These are phyloP conservation scores for Esox niger DNA, from an alignment of 2,113 vertebrate species.

Conservation along the genomic window DNA sequence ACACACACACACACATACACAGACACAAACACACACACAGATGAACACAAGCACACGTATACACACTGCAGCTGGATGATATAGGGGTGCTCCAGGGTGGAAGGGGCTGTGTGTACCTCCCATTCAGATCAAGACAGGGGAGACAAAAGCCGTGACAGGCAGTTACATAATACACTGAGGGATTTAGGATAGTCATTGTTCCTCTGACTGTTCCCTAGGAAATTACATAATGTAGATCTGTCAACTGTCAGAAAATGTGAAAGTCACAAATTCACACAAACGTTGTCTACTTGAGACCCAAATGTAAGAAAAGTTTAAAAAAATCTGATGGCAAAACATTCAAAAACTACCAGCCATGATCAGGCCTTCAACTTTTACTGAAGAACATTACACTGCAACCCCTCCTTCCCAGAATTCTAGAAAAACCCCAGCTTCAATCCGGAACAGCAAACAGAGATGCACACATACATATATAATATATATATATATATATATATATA, in stretches of 20 bases:
- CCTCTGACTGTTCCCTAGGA: conserved; percentile 27
- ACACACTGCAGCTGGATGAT: not conserved
- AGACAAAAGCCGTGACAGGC: conserved; percentile 46
- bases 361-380: too few relatives aligned
- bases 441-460: too few relatives aligned
- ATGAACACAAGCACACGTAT: too few relatives aligned
- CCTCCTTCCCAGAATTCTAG: too few relatives aligned
- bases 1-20: too few relatives aligned
- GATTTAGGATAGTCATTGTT: conserved; percentile 46
- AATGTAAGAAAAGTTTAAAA: not conserved
- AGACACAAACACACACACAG: too few relatives aligned
- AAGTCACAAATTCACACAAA: not conserved
- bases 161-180: conserved; percentile 41
- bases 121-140: conserved; percentile 40
- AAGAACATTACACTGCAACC: too few relatives aligned
- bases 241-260: conserved; percentile 9
- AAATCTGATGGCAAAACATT: too few relatives aligned
- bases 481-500: too few relatives aligned
- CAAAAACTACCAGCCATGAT: too few relatives aligned
- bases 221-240: conserved; percentile 40
- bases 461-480: too few relatives aligned
- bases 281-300: conserved; percentile 1
- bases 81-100: conserved; percentile 15
- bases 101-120: conserved; percentile 49
- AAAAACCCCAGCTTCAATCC: too few relatives aligned